A percentile compares a stretch with the other conserved stretches of the same genome.
Evolutionary conservation across 2,888 invertebrate species (phyloP).

Genomic region (Sipha maydis): DNA sequence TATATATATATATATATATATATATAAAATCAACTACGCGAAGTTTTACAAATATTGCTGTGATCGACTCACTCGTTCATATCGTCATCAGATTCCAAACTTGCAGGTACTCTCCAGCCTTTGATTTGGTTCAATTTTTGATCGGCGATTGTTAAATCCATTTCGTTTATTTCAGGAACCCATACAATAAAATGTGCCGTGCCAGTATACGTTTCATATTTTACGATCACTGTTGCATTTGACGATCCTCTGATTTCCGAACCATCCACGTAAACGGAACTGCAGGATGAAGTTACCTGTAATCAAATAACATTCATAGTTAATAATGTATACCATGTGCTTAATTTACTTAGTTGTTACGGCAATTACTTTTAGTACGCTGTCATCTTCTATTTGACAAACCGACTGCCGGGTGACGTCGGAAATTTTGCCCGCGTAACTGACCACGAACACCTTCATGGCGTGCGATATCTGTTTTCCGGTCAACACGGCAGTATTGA

Average conservation of each 20-base stretch:
- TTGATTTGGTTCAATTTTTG: conserved; percentile 91
- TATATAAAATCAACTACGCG: not conserved
- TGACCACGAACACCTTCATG: conserved; percentile 94
- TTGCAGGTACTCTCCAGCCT: conserved; percentile 86
- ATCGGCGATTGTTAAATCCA: conserved; percentile 90
- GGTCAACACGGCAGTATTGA: conserved; percentile 95
- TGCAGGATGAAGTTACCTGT: conserved; percentile 94
- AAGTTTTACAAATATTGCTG: not conserved
- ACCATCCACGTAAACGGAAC: conserved; percentile 95
- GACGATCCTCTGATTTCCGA: conserved; percentile 94
- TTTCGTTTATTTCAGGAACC: conserved; percentile 91
- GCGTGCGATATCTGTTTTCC: conserved; percentile 93
- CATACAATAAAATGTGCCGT: conserved; percentile 91
- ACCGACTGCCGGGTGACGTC: conserved; percentile 95
- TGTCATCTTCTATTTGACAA: conserved; percentile 94
- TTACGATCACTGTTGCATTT: conserved; percentile 92
- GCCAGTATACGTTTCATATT: conserved; percentile 90
- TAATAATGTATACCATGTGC: not conserved
- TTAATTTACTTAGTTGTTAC: not conserved
- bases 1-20: too few relatives aligned
- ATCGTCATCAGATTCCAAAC: conserved; percentile 48
- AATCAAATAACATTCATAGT: conserved; percentile 56
- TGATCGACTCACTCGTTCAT: conserved; percentile 51
- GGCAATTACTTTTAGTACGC: conserved; percentile 86
- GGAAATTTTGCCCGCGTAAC: conserved; percentile 91